These are phyloP conservation scores for Montipora cactus DNA, from an alignment of 64 coral and sea anemone genomes.

Conservation along the genomic window DNA sequence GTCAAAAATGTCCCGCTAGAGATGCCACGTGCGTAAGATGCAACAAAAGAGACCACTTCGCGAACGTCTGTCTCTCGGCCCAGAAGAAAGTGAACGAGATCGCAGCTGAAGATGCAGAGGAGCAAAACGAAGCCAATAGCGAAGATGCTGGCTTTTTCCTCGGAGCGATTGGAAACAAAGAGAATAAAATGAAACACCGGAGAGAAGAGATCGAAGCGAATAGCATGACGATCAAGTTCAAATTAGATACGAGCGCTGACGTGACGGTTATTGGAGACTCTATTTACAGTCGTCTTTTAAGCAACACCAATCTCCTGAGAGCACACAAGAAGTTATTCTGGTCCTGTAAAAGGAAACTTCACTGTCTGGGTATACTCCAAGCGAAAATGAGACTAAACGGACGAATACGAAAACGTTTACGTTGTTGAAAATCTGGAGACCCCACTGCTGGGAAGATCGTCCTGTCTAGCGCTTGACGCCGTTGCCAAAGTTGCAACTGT, in stretches of 20 bases:
- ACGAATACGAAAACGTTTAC: conserved; percentile 57
- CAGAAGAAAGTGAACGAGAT: too few species aligned
- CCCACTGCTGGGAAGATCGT: conserved; percentile 33
- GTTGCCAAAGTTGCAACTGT: conserved; percentile 60
- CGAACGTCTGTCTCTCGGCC: too few species aligned
- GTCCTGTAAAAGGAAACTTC: conserved; percentile 46
- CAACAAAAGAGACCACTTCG: too few species aligned
- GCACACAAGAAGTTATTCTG: conserved; percentile 34
- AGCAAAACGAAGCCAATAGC: background rate
- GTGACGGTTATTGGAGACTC: background rate
- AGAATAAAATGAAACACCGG: background rate
- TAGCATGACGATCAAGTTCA: too few species aligned
- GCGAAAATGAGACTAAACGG: conserved; percentile 41
- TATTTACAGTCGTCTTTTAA: background rate
- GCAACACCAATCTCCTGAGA: background rate
- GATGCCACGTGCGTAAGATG: too few species aligned
- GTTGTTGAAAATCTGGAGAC: conserved; percentile 45
- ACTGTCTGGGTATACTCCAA: conserved; percentile 27
- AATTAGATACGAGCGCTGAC: too few species aligned
- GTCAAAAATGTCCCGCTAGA: too few species aligned
- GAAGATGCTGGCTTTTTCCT: background rate
- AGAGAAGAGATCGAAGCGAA: too few species aligned
- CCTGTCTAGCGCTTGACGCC: conserved; percentile 27
- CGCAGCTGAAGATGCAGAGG: background rate
- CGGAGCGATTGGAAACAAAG: background rate